Base-by-base conservation (phyloP, 2,888 invertebrate genomes). In the Lithosia quadra region DNA sequence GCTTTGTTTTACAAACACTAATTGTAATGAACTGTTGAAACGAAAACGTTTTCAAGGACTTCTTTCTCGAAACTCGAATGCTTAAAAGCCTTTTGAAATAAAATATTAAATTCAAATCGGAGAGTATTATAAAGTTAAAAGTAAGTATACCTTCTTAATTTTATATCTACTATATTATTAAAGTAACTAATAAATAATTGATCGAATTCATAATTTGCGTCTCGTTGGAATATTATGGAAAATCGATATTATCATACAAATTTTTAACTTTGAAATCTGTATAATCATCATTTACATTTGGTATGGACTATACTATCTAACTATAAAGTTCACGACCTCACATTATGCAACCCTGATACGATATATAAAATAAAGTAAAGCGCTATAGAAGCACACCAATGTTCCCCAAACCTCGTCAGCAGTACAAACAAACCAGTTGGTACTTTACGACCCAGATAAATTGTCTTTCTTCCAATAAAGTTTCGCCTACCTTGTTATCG, bases 391-490 rank as follows among this genome's bases (percentile, higher is more conserved):
- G 5, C 33, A 34, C 36, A 43, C 43, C 18, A 10, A 18, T 24
- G 24, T 61, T 39, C 43, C n/a, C 22, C 10, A 58, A 58, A 58
- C 18, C 18, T 18, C 43, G 22, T 10, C 15, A n/a, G 24, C 13
- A 62, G n/a, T 28, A 28, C 11, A 49, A 71, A 68, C 63, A 68
- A 65, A 67, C 64, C 63, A 60, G 36, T n/a, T n/a, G n/a, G n/a
- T 57, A 57, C 64, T 67, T 71, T 60, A 69, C 62, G 39, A 56
- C 36, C 24, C n/a, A 60, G 66, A 70, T 72, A 61, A 61, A 33
- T 58, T 58, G 24, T 24, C 24, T 56, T 21, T 22, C 55, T 56
- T 22, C 24, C 18, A 10, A 61, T 18, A 59, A 59, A 61, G 39
- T 61, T 43, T 43, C 43, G 0, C 4, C 24, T 28, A 24, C 22